phyloP scores from a whole-genome alignment of 2,888 invertebrate species.

The Limnephilus lunatus region DNA sequence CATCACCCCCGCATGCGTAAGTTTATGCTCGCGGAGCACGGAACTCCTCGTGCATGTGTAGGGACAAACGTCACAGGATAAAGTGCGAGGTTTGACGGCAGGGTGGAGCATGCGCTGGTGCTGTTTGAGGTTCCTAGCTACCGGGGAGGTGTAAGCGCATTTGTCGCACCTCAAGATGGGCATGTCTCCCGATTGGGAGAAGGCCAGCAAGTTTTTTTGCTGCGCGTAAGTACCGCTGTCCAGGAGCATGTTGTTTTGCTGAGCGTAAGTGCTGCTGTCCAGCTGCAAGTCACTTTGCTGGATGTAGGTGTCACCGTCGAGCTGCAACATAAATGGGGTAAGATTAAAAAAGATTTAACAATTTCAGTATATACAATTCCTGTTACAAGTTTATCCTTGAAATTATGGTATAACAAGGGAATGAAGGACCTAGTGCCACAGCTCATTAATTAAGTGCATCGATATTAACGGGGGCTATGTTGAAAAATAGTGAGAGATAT shows the following conservation, averaged over 20 bases:
- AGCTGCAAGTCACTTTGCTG: not conserved
- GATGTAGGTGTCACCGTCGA: not conserved
- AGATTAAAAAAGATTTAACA: not conserved
- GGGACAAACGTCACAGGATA: slow-evolving; percentile 16
- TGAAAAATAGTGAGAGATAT: too few relatives aligned
- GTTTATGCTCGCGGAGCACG: slow-evolving; percentile 73
- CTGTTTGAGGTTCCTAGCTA: not conserved
- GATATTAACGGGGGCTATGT: too few relatives aligned
- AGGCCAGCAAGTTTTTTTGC: not conserved
- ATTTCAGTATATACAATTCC: not conserved
- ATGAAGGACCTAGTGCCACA: too few relatives aligned
- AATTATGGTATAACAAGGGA: not conserved
- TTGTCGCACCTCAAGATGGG: not conserved
- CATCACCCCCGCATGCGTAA: slow-evolving; percentile 76
- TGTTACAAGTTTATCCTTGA: not conserved
- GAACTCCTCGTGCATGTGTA: slow-evolving; percentile 20
- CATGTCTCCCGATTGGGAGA: not conserved
- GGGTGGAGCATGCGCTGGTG: not conserved
- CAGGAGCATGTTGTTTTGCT: not conserved
- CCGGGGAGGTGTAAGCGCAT: not conserved
- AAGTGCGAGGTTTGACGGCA: not conserved
- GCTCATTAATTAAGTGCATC: too few relatives aligned
- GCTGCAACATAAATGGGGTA: not conserved
- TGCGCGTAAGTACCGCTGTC: not conserved
- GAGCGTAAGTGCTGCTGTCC: not conserved